Evolutionary conservation across 2,888 invertebrate species (phyloP), one percentile per base, ranked within the genome.

Genomic region (Chrysolina haemoptera): DNA sequence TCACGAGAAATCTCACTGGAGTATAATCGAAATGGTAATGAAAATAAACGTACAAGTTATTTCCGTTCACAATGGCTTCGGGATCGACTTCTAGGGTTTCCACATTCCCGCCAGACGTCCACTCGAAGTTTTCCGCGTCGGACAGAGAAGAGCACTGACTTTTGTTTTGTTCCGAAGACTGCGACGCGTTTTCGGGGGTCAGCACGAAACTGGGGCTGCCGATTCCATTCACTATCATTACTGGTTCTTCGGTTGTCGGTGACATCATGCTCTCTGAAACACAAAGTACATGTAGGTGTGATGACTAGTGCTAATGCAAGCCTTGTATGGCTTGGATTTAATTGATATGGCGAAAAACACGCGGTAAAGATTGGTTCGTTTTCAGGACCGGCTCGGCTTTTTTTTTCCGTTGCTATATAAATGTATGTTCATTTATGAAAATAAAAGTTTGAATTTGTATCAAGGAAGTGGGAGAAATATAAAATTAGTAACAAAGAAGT

Each of bases 51-150:
- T 69, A 75, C 71, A 68, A 66, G 35, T 62, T 72, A 62, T 75
- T 76, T 75, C 77, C 74, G 71, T 66, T 71, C 46, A 70, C 41
- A 18, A 83, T 84, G 10, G 85, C 82, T 74, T 86, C 86, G 66
- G 84, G 78, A 82, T 92, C 92, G 18, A 89, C 89, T 77, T 92
- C 91, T 48, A 71, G 43, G 46, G 53, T 53, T 68, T 75, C 75
- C 35, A 27, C 59, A n/a, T 67, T 67, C 89, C 92, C 85, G 1
- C 94, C 94, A 83, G 93, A 93, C 27, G 59, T 67, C 87, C 95
- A 95, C 86, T 95, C 95, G 88, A 93, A 95, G 87, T 93, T 95
- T 86, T 95, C 95, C 12, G 93, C 93, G 83, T 95, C 95, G 5
- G 94, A 94, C 80, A 94, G 90, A 72, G 90, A 90, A 53, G 89